These are phyloP conservation scores for Oligia latruncula DNA, from an alignment of 2,888 invertebrate genomes.

Conservation along the genomic window DNA sequence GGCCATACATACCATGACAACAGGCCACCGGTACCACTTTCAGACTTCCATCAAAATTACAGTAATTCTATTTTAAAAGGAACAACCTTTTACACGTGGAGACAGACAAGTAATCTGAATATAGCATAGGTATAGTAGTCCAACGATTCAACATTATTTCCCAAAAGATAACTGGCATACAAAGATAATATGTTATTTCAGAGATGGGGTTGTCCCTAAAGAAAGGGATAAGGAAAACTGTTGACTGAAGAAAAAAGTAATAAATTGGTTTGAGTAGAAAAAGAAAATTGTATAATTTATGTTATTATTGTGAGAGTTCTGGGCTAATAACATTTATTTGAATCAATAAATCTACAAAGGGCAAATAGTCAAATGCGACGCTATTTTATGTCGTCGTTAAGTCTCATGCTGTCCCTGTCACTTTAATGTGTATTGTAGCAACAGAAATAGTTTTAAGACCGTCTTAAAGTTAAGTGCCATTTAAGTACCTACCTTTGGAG, in stretches of 20 bases:
- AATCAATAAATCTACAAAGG: slow-evolving; percentile 28
- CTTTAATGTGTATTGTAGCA: neutral
- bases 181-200: slow-evolving; percentile 55
- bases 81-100: neutral
- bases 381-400: neutral
- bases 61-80: neutral
- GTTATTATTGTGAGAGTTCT: slow-evolving; percentile 29
- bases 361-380: neutral
- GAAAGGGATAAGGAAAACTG: slow-evolving; percentile 40
- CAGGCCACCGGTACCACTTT: neutral
- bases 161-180: slow-evolving; percentile 41
- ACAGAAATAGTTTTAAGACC: neutral
- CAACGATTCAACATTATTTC: slow-evolving; percentile 39
- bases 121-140: neutral
- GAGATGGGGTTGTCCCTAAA: slow-evolving; percentile 49
- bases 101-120: slow-evolving; percentile 25
- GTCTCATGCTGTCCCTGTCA: neutral
- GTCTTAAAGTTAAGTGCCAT: neutral
- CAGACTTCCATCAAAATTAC: neutral
- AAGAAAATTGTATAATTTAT: slow-evolving; percentile 47
- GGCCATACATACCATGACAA: no score
- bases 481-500: no score
- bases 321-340: slow-evolving; percentile 31
- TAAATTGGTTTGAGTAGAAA: slow-evolving; percentile 56
- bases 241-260: slow-evolving; percentile 44